Evolutionary conservation across 1,140 invertebrate genomes (phyloP).

Genomic region (Acromyrmex charruanus): DNA sequence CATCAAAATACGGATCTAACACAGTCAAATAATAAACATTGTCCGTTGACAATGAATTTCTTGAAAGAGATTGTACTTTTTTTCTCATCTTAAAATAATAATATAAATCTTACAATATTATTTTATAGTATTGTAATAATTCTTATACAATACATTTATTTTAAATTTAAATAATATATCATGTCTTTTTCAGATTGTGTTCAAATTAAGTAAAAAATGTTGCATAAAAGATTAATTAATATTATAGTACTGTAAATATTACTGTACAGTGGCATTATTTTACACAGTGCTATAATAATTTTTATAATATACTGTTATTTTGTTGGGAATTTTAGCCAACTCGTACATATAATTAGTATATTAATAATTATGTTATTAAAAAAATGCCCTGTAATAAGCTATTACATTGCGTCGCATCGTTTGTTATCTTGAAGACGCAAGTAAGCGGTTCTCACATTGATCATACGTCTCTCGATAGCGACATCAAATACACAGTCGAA

Average conservation of each 20-base stretch:
- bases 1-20: neutral
- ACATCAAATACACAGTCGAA: neutral
- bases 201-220: neutral
- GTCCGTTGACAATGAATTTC: neutral
- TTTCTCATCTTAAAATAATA: neutral
- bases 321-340: neutral
- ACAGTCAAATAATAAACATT: neutral
- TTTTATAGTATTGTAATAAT: neutral
- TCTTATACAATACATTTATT: neutral
- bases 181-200: neutral
- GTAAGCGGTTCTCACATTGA: neutral
- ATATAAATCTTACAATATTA: neutral
- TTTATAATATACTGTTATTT: neutral
- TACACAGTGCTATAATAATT: neutral
- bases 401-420: neutral
- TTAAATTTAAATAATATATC: neutral
- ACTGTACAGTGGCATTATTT: neutral
- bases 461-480: constrained; percentile 12
- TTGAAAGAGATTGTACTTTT: neutral
- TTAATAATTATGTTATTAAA: constrained; percentile 9
- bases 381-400: neutral
- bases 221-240: neutral
- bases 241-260: neutral
- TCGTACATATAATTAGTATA: neutral
- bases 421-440: neutral